These are phyloP conservation scores for Copidosoma aretas DNA, from an alignment of 2,888 invertebrate species.

Conservation along the genomic window DNA sequence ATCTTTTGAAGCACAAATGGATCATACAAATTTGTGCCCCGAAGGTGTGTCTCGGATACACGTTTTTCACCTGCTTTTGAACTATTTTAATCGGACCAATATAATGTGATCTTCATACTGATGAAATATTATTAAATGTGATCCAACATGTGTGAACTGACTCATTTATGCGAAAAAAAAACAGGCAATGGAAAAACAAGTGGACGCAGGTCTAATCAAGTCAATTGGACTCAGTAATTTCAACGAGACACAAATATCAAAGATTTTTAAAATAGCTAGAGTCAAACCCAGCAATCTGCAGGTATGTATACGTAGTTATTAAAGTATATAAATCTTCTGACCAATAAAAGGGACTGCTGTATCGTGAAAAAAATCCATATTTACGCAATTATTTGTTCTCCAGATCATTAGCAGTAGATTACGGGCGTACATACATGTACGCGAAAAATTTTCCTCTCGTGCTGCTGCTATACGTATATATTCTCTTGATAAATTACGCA, in stretches of 20 bases:
- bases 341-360: background rate
- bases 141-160: too few relatives aligned
- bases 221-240: slow-evolving; percentile 85
- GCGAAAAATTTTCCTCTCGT: background rate
- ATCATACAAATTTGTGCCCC: too few relatives aligned
- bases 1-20: too few relatives aligned
- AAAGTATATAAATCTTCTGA: too few relatives aligned
- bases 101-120: too few relatives aligned
- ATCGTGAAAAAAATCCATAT: background rate
- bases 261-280: slow-evolving; percentile 67
- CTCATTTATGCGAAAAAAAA: too few relatives aligned
- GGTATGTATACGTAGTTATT: slow-evolving; percentile 45
- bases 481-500: too few relatives aligned
- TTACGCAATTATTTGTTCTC: background rate
- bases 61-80: too few relatives aligned
- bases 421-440: background rate
- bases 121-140: too few relatives aligned
- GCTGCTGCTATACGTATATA: too few relatives aligned
- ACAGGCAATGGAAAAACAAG: slow-evolving; percentile 74
- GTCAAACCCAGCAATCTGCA: slow-evolving; percentile 77
- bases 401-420: background rate
- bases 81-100: too few relatives aligned
- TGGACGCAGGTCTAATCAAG: slow-evolving; percentile 69
- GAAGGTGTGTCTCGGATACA: too few relatives aligned
- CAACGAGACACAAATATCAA: slow-evolving; percentile 72